Percentiles rank a stretch among this genome's conserved stretches.
Evolutionary conservation across 2,888 invertebrate genomes (phyloP).

Genomic region (Eugnorisma glareosa): DNA sequence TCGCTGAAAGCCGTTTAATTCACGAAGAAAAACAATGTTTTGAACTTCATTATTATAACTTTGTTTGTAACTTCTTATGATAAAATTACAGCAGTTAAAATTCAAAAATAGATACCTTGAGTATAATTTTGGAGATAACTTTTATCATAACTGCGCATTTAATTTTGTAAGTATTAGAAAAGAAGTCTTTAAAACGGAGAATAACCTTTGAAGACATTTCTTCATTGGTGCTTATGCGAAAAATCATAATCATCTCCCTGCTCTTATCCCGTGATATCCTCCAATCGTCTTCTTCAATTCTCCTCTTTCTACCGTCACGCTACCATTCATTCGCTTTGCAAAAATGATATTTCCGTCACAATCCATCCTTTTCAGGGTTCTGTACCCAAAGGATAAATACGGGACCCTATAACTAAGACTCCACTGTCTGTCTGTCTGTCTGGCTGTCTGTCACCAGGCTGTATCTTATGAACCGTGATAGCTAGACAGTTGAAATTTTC

Average conservation of each 20-base stretch:
- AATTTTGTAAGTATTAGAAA: conserved; percentile 10
- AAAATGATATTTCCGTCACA: too few relatives aligned
- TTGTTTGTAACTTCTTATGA: conserved; percentile 32
- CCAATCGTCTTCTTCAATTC: neutral
- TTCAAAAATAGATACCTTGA: conserved; percentile 36
- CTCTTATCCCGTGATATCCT: neutral
- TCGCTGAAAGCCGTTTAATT: neutral
- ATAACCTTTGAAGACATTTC: neutral
- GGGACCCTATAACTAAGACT: too few relatives aligned
- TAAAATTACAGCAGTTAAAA: conserved; percentile 32
- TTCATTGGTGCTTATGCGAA: neutral
- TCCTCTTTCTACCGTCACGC: neutral
- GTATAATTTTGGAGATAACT: conserved; percentile 13
- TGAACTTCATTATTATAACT: conserved; percentile 24
- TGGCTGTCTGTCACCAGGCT: too few relatives aligned
- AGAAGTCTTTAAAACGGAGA: neutral
- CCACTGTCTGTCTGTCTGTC: too few relatives aligned
- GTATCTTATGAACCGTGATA: too few relatives aligned
- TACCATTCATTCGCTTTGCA: neutral
- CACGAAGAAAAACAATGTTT: conserved; percentile 19
- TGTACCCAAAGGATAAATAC: too few relatives aligned
- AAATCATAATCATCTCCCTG: neutral
- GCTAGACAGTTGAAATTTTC: too few relatives aligned
- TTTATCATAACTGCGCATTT: conserved; percentile 7
- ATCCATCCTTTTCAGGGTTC: too few relatives aligned